Conservation (phyloP, 1,140 invertebrate genomes). For the Eumaeus atala region DNA sequence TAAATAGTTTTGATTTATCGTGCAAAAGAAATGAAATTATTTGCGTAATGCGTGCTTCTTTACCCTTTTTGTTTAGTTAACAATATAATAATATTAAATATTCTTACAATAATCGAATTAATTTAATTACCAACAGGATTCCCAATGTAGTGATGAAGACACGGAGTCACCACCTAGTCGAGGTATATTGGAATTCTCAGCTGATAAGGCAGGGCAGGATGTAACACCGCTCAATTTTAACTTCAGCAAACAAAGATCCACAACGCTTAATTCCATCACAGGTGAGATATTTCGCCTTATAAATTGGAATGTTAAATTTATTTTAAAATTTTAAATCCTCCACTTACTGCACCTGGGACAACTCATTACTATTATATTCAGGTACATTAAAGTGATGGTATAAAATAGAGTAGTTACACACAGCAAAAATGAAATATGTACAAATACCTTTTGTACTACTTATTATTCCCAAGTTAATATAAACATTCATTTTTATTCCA, state of each 20-base stretch:
- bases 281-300: conserved; percentile 65
- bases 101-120: background rate
- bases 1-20: too few species aligned
- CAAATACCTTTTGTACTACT: conserved; percentile 34
- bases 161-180: conserved; percentile 75
- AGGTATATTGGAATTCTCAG: conserved; percentile 88
- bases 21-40: too few species aligned
- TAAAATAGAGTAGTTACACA: conserved; percentile 50
- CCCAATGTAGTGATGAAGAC: conserved; percentile 70
- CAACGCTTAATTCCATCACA: conserved; percentile 83
- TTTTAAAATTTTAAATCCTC: conserved; percentile 21
- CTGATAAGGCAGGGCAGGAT: conserved; percentile 91
- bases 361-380: background rate
- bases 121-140: conserved; percentile 41
- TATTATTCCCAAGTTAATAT: conserved; percentile 10
- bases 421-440: conserved; percentile 48
- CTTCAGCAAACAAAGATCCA: conserved; percentile 82
- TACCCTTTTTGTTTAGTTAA: background rate
- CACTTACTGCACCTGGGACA: conserved; percentile 28
- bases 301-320: conserved; percentile 36
- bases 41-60: too few species aligned
- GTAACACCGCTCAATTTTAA: conserved; percentile 90
- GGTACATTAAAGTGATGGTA: conserved; percentile 8
- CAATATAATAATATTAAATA: background rate
- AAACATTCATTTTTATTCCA: conserved; percentile 13